A percentile compares a stretch with the other conserved stretches of the same genome.
Conservation (phyloP, 1,140 invertebrate genomes). For the Drosophila bocqueti region DNA sequence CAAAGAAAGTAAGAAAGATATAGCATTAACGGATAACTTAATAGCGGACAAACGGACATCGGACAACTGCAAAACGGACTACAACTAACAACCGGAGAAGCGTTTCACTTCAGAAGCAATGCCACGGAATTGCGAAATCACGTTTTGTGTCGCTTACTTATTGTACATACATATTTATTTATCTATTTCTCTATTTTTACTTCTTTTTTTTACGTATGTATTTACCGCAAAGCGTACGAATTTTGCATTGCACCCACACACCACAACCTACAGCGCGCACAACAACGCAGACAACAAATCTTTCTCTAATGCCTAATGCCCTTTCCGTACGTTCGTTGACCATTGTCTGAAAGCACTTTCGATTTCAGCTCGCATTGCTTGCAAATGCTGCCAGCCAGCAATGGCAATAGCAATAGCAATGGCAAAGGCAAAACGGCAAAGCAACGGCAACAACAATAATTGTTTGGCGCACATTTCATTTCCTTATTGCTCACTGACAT, state of each 20-base stretch:
- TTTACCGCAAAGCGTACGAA: neutral
- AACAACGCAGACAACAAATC: constrained; percentile 14
- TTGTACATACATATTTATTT: constrained; percentile 3
- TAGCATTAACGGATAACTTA: neutral
- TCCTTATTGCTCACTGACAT: constrained; percentile 83
- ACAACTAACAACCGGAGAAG: neutral
- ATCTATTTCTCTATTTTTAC: neutral
- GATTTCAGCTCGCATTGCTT: constrained; percentile 50
- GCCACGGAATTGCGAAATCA: constrained; percentile 10
- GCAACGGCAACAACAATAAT: constrained; percentile 60
- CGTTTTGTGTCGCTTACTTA: neutral
- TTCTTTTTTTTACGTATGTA: neutral
- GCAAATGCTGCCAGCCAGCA: constrained; percentile 13
- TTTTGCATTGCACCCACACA: constrained; percentile 25
- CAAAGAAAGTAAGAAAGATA: neutral
- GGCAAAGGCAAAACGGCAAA: constrained; percentile 6
- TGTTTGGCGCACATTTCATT: constrained; percentile 82
- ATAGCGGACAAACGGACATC: neutral
- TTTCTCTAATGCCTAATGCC: constrained; percentile 41
- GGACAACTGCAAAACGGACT: neutral
- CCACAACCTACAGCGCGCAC: neutral
- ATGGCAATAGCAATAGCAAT: constrained; percentile 19
- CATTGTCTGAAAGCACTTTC: constrained; percentile 59
- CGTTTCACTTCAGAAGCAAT: constrained; percentile 17
- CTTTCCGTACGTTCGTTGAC: constrained; percentile 48